Conservation (phyloP, 2,888 invertebrate species). For the Trissoscelio sp. region DNA sequence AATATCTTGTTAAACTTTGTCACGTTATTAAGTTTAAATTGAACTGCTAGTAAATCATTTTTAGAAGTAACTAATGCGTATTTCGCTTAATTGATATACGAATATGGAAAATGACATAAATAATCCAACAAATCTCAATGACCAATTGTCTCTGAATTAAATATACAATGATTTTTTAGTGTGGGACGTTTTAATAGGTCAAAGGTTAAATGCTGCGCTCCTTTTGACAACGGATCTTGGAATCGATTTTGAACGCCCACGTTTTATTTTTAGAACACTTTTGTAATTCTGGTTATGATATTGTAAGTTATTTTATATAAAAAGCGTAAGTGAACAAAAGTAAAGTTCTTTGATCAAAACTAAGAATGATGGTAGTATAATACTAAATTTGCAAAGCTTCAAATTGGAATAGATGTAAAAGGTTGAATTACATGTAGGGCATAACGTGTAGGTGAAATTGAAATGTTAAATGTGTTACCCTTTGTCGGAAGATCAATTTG, state of each 20-base stretch:
- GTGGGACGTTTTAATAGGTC: conserved; percentile 39
- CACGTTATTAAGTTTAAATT: neutral
- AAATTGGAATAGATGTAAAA: no score
- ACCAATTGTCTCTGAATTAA: conserved; percentile 46
- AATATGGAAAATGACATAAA: neutral
- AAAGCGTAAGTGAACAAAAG: neutral
- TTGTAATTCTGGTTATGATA: conserved; percentile 1
- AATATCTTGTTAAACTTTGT: neutral
- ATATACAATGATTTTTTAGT: conserved; percentile 21
- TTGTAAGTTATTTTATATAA: neutral
- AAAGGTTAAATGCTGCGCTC: conserved; percentile 49
- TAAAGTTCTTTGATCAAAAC: neutral
- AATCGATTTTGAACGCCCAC: conserved; percentile 33
- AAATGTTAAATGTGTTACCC: conserved; percentile 84
- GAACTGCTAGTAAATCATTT: neutral
- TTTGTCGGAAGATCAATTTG: conserved; percentile 97
- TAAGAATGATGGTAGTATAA: no score
- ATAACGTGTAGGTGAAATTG: conserved; percentile 2
- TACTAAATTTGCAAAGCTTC: neutral
- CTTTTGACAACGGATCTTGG: conserved; percentile 20
- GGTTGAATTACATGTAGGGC: neutral
- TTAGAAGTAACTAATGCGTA: neutral
- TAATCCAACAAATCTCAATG: conserved; percentile 12
- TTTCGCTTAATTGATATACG: neutral
- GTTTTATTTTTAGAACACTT: conserved; percentile 35